These are phyloP conservation scores for Gerris buenoi DNA, from an alignment of 1,140 invertebrate genomes.

Conservation along the genomic window DNA sequence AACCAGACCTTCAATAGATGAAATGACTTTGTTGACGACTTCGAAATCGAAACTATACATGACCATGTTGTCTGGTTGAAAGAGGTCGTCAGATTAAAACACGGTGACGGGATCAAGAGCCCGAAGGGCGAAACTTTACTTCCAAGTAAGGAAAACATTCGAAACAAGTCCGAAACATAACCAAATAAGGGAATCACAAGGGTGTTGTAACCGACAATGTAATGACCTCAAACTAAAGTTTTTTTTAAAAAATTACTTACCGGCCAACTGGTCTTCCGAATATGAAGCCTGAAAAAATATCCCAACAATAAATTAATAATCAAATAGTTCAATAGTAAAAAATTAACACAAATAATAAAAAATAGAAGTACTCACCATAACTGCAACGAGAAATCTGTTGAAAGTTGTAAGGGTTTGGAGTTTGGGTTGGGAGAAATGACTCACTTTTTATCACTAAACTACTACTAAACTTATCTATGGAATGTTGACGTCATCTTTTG, in stretches of 20 bases:
- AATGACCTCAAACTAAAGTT: slow-evolving; percentile 28
- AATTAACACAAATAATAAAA: neutral
- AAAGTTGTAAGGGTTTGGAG: too few relatives aligned
- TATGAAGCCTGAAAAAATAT: slow-evolving; percentile 54
- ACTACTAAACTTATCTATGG: neutral
- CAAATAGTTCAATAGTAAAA: neutral
- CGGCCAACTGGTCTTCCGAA: slow-evolving; percentile 75
- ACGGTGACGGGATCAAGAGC: slow-evolving; percentile 8
- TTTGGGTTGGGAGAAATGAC: neutral
- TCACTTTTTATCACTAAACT: neutral
- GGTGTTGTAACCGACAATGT: slow-evolving; percentile 18
- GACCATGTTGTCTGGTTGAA: slow-evolving; percentile 11
- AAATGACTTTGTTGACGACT: slow-evolving; percentile 34
- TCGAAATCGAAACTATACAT: slow-evolving; percentile 41
- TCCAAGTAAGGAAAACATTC: slow-evolving; percentile 12
- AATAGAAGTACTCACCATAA: neutral
- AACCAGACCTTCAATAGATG: slow-evolving; percentile 35
- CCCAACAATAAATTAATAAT: neutral
- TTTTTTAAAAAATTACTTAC: slow-evolving; percentile 58
- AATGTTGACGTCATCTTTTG: neutral
- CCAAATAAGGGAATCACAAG: slow-evolving; percentile 28
- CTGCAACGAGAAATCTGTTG: neutral
- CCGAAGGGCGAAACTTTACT: slow-evolving; percentile 9
- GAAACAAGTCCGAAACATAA: slow-evolving; percentile 15
- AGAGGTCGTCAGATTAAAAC: slow-evolving; percentile 10